Evolutionary conservation across 2,113 vertebrate genomes (phyloP).

Genomic region (Corythornis vintsioides): DNA sequence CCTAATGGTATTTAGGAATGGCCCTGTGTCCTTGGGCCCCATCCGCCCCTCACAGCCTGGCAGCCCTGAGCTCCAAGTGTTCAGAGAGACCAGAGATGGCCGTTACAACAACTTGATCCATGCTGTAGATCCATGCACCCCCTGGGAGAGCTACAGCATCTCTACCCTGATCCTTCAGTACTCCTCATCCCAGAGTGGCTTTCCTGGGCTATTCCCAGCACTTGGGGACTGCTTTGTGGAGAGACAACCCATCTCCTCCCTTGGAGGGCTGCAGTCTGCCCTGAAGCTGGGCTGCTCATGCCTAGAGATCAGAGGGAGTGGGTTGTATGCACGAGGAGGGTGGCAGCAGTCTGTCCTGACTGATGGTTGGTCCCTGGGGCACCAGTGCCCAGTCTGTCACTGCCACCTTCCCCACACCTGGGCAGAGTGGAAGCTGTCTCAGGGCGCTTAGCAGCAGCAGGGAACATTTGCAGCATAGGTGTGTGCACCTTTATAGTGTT

Average conservation of each 20-base stretch:
- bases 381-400: background rate
- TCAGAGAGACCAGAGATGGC: too few relatives aligned
- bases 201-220: background rate
- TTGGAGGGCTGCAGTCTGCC: background rate
- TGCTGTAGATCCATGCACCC: background rate
- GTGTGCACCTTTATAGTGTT: background rate
- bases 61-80: background rate
- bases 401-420: accelerated
- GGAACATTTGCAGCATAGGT: background rate
- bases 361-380: background rate
- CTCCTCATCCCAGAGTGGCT: accelerated
- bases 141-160: background rate
- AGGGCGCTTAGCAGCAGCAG: accelerated
- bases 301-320: background rate
- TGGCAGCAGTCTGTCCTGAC: background rate
- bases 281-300: accelerated
- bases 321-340: background rate
- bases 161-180: background rate
- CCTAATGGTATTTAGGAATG: background rate
- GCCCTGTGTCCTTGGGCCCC: accelerated
- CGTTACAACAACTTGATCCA: accelerated
- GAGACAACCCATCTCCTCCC: background rate
- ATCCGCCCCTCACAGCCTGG: background rate
- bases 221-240: background rate
- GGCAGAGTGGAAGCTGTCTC: accelerated